A percentile compares a stretch with the other conserved stretches of the same genome.
Evolutionary conservation across 2,888 invertebrate species (phyloP).

Genomic region (Sipunculus nudus): DNA sequence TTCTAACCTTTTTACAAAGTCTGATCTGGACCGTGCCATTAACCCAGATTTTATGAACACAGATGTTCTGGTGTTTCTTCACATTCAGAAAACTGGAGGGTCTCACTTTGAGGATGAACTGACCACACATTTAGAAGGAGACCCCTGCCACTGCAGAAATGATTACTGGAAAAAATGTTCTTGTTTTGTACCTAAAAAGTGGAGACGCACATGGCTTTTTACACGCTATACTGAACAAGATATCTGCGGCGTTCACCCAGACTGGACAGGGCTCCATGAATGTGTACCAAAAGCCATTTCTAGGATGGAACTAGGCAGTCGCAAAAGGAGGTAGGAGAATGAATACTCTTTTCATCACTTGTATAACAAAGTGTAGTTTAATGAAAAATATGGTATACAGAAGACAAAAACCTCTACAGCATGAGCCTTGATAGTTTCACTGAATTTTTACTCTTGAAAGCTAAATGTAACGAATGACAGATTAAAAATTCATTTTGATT

Average conservation of each 20-base stretch:
- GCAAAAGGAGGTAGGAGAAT: constrained; percentile 78
- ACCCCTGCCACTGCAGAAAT: constrained; percentile 94
- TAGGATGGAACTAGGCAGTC: constrained; percentile 88
- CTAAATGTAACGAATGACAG: no score
- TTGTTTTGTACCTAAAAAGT: constrained; percentile 47
- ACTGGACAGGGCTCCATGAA: constrained; percentile 88
- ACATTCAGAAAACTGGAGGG: constrained; percentile 99
- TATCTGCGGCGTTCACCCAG: constrained; percentile 98
- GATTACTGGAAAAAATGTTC: constrained; percentile 85
- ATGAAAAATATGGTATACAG: no score
- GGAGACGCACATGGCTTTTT: constrained; percentile 80
- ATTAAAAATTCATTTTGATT: no score
- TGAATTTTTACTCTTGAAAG: no score
- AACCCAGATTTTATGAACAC: no score
- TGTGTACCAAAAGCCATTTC: constrained; percentile 83
- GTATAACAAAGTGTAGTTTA: no score
- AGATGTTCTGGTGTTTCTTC: constrained; percentile 97
- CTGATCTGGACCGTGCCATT: no score
- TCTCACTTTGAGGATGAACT: constrained; percentile 96
- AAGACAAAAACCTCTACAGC: no score
- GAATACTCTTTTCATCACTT: no score
- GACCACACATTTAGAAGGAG: constrained; percentile 90
- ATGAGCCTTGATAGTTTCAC: no score
- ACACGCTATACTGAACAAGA: no score
- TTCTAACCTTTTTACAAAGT: no score